A percentile compares a stretch with the other conserved stretches of the same genome.
phyloP scores from a whole-genome alignment of 2,888 invertebrate species.

The Phortica okadai region DNA sequence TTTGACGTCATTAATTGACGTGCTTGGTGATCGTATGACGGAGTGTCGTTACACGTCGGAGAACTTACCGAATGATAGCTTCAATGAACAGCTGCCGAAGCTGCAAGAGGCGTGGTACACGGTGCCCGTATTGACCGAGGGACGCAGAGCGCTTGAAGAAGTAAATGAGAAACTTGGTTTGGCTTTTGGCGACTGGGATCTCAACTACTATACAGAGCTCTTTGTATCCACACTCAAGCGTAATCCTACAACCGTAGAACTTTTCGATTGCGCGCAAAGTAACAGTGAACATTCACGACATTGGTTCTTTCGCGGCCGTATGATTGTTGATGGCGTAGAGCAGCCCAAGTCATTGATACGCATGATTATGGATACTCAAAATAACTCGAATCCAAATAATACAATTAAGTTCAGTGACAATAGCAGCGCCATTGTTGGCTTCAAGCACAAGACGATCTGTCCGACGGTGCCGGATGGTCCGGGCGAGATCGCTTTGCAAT shows the following conservation, averaged over 20 bases:
- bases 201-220: constrained; percentile 91
- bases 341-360: constrained; percentile 91
- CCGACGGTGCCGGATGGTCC: constrained; percentile 81
- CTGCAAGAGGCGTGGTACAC: constrained; percentile 87
- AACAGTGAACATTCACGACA: constrained; percentile 99
- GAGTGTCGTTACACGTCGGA: constrained; percentile 87
- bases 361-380: constrained; percentile 94
- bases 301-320: constrained; percentile 98
- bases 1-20: constrained; percentile 76
- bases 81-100: constrained; percentile 82
- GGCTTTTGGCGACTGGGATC: constrained; percentile 95
- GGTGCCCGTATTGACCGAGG: constrained; percentile 88
- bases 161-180: constrained; percentile 89
- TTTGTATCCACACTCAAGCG: constrained; percentile 89
- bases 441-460: constrained; percentile 82
- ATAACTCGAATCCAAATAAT: constrained; percentile 91
- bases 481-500: constrained; percentile 80
- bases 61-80: constrained; percentile 82
- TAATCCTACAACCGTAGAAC: constrained; percentile 97
- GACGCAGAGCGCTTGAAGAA: constrained; percentile 86
- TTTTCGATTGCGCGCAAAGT: constrained; percentile 98
- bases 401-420: constrained; percentile 98
- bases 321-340: constrained; percentile 87
- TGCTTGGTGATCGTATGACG: constrained; percentile 95
- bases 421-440: constrained; percentile 95